Conservation (phyloP, 2,113 vertebrate species). For the Eonycteris spelaea region DNA sequence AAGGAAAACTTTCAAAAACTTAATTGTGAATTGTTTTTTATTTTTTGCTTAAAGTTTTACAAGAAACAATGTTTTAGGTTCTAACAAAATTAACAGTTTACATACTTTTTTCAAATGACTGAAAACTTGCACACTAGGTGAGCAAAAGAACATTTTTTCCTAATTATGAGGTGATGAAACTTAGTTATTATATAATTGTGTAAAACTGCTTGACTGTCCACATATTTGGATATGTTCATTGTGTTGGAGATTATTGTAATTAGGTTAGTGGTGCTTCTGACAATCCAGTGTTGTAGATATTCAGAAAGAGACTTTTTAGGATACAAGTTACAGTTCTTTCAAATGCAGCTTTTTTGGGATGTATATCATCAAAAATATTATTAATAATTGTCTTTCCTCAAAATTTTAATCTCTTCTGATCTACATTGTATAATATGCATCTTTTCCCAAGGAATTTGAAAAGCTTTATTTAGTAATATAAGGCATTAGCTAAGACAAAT, state of each 20-base stretch:
- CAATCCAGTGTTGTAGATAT: neutral
- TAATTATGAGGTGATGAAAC: neutral
- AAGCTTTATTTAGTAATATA: neutral
- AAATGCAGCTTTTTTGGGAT: neutral
- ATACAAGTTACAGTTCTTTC: neutral
- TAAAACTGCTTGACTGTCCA: neutral
- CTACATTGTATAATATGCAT: neutral
- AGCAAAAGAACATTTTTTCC: neutral
- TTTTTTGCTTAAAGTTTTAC: constrained; percentile 29
- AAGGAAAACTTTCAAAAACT: constrained; percentile 2
- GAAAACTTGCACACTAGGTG: neutral
- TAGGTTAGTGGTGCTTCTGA: neutral
- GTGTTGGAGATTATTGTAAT: neutral
- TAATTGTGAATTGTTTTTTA: constrained; percentile 21
- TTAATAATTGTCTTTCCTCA: neutral
- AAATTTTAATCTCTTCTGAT: neutral
- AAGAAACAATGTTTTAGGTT: neutral
- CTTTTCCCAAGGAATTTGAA: neutral
- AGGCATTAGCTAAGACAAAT: constrained; percentile 31
- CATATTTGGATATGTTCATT: neutral
- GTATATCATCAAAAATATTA: neutral
- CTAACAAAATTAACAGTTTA: neutral
- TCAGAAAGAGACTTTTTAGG: constrained; percentile 1
- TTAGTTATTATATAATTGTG: neutral
- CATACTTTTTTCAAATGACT: neutral